Base-by-base conservation (phyloP, 2,113 vertebrate species). In the Salvelinus alpinus region DNA sequence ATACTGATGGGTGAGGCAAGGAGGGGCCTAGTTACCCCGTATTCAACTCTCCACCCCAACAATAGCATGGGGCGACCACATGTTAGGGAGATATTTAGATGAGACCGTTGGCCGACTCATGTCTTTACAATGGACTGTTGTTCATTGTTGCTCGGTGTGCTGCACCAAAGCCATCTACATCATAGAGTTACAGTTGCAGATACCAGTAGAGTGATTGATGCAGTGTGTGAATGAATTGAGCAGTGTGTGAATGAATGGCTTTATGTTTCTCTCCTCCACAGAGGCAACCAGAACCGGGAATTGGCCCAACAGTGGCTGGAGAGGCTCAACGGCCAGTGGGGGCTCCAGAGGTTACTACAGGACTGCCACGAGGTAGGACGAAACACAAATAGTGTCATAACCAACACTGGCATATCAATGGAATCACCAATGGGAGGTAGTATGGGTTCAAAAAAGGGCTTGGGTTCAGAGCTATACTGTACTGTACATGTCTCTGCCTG, bases 361-460 rank as follows among this genome's bases (percentile, higher is more conserved):
- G 92, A 94, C 65, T 97, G 96, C 87, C 94, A 92, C 0, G 96
- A 97, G 96, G 96, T 98, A 92, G 59, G 59, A 22, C n/a, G 24
- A n/a, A 22, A 16, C 20, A 22, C 22, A 0, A 38, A 9, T 38
- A 38, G 38, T 38, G 9, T 44, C 38, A 44, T 11, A 11, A 44
- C 38, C 38, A 44, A 44, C 38, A 11, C 9, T 22, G 59, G 13
- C 18, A 62, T 22, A 62, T 22, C n/a, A 62, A 62, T 62, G n/a
- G 18, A 62, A 20, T 16, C 7, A 9, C 59, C 59, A 44, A 44
- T 44, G 38, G 38, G 38, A 44, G 9, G 38, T 44, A 0, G 38
- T 44, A 44, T 2, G 2, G 38, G 38, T 44, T 44, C 8, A 44
- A 12, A 12, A 44, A 44, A 44, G 2, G 38, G 38, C 38, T 44